These are phyloP conservation scores for Tachystola acroxantha DNA, from an alignment of 2,888 invertebrate genomes.

Conservation along the genomic window DNA sequence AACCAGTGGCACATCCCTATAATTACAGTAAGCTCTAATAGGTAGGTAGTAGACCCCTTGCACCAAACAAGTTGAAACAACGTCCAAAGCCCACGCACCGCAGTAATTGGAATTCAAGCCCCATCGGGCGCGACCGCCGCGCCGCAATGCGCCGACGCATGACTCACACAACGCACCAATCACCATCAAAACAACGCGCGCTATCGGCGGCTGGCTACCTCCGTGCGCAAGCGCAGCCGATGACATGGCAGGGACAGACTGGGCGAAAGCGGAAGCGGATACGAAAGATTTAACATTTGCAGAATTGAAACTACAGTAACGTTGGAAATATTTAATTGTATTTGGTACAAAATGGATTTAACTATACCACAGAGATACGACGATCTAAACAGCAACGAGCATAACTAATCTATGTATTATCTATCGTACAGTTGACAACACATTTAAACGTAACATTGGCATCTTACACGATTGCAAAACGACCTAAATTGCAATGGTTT, in stretches of 20 bases:
- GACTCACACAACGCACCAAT: constrained; percentile 8
- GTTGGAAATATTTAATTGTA: no score
- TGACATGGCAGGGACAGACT: no score
- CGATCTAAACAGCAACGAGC: no score
- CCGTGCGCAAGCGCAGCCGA: constrained; percentile 17
- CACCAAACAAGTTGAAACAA: neutral
- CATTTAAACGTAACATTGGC: no score
- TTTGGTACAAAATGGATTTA: no score
- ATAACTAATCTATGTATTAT: no score
- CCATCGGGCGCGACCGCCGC: constrained; percentile 2
- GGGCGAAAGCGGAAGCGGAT: constrained; percentile 1
- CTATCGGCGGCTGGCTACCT: constrained; percentile 1
- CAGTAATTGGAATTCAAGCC: constrained; percentile 6
- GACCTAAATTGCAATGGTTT: no score
- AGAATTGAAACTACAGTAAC: no score
- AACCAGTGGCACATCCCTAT: neutral
- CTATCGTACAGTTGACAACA: no score
- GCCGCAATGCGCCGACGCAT: constrained; percentile 3
- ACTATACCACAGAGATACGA: no score
- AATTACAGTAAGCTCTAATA: neutral
- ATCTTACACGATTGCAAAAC: no score
- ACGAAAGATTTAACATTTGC: no score
- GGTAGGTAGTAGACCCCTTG: neutral
- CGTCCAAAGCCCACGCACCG: neutral
- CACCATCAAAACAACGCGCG: constrained; percentile 5